These are phyloP conservation scores for Tipula vernalis DNA, from an alignment of 2,888 invertebrate genomes.

Conservation along the genomic window DNA sequence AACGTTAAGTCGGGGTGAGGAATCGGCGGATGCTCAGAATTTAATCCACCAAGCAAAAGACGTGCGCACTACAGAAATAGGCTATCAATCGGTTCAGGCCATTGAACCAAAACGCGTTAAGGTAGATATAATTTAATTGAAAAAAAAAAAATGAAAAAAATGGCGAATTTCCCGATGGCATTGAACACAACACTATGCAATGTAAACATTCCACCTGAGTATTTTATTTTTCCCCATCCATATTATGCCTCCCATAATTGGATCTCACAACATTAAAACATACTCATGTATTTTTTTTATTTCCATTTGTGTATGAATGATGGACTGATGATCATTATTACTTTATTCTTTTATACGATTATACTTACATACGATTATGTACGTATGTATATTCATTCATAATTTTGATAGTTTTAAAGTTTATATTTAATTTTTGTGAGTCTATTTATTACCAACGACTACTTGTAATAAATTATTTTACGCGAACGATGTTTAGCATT, in stretches of 20 bases:
- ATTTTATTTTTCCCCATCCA: not conserved
- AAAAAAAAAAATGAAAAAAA: too few species aligned
- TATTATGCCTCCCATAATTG: not conserved
- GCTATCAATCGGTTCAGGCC: conserved; percentile 43
- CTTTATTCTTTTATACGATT: not conserved
- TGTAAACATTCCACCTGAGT: not conserved
- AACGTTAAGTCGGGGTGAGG: conserved; percentile 75
- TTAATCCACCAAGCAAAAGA: conserved; percentile 40
- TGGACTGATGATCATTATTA: not conserved
- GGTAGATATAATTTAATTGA: conserved; percentile 42
- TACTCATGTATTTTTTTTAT: not conserved
- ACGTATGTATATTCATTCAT: not conserved
- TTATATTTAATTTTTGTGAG: not conserved
- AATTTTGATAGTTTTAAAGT: not conserved
- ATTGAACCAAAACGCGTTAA: conserved; percentile 60
- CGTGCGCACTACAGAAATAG: conserved; percentile 38
- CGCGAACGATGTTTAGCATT: not conserved
- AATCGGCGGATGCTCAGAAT: conserved; percentile 60
- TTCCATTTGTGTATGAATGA: not conserved
- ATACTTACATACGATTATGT: too few species aligned
- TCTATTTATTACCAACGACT: not conserved
- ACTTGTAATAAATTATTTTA: not conserved
- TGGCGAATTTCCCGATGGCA: not conserved
- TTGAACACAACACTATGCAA: not conserved
- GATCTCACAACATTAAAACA: not conserved